Evolutionary conservation across 1,140 invertebrate genomes (phyloP), one percentile per base, ranked within the genome.

Genomic region (Pseudomyrmex dendroicus): DNA sequence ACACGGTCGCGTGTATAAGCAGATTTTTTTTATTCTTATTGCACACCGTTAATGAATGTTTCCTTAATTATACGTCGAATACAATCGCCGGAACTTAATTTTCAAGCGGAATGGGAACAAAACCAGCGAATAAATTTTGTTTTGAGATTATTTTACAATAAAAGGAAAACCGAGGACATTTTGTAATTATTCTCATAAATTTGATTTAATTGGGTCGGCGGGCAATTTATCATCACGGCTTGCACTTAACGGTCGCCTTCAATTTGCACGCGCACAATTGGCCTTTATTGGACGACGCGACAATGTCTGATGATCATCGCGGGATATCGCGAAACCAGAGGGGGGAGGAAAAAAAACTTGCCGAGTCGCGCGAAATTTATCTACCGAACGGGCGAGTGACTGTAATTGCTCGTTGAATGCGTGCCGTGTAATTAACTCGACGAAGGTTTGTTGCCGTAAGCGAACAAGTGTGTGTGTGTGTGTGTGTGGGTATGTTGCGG

Each of bases 341-440:
- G 35, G 35, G 5, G 35, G 5, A 7, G 5, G 5, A 35, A 35
- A 64, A 64, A 13, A 52, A 64, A 76, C 54, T 46, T 1, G 5
- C 7, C n/a, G 25, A 54, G 5, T 66, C 7, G 52, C 10, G n/a
- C 17, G 46, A n/a, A 68, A 78, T 35, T 64, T 48, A 25, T 63
- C n/a, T 20, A 35, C 22, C 13, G n/a, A 76, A 10, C 25, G 2
- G 3, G 35, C 25, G 63, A 66, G 66, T n/a, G 73, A 15, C 20
- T 68, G 15, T 54, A 68, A 78, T 78, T 78, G 57, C 13, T n/a
- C 52, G 9, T 25, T 48, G 35, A 25, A 78, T 35, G 64, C 8
- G 20, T 35, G 35, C 17, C n/a, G 12, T 57, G 13, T 22, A 78
- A 68, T 78, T 78, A 78, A 78, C 35, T 2, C 17, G 20, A 66